Conservation (phyloP, 2,797 vertebrate genomes). For the Melanotaenia nigrans region DNA sequence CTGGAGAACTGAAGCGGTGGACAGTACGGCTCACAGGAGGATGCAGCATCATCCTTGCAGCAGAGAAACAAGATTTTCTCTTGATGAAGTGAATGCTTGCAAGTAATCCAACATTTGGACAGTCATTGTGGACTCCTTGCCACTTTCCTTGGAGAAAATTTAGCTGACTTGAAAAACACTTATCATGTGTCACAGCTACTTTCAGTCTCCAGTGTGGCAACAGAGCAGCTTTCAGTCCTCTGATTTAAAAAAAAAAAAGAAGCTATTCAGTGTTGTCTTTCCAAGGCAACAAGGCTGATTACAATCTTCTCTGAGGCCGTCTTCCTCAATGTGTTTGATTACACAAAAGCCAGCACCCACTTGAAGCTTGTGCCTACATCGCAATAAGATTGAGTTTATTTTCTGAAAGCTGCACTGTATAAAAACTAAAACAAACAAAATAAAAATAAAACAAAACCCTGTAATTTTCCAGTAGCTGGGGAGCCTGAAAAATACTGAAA, state of each 20-base stretch:
- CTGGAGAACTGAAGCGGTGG: background rate
- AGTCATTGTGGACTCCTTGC: too few species aligned
- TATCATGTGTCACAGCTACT: background rate
- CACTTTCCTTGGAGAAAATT: background rate
- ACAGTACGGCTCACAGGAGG: background rate
- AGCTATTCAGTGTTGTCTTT: background rate
- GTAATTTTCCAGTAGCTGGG: too few species aligned
- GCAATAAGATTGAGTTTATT: background rate
- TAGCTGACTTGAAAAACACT: background rate
- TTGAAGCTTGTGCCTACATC: background rate
- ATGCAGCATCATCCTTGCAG: background rate
- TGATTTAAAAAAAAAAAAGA: background rate
- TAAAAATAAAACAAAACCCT: too few species aligned
- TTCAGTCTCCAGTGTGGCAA: background rate
- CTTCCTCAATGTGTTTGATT: too few species aligned
- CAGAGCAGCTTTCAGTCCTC: background rate
- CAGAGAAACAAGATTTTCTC: too few species aligned
- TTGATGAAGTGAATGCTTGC: too few species aligned
- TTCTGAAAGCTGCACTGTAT: too few species aligned
- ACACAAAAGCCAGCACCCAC: background rate
- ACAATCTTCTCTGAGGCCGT: background rate
- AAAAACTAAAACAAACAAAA: too few species aligned
- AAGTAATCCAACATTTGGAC: too few species aligned
- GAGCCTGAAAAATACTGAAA: too few species aligned
- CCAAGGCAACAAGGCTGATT: background rate